A percentile compares a stretch with the other conserved stretches of the same genome.
Conservation (phyloP, 2,888 invertebrate species). For the Pteria penguin region DNA sequence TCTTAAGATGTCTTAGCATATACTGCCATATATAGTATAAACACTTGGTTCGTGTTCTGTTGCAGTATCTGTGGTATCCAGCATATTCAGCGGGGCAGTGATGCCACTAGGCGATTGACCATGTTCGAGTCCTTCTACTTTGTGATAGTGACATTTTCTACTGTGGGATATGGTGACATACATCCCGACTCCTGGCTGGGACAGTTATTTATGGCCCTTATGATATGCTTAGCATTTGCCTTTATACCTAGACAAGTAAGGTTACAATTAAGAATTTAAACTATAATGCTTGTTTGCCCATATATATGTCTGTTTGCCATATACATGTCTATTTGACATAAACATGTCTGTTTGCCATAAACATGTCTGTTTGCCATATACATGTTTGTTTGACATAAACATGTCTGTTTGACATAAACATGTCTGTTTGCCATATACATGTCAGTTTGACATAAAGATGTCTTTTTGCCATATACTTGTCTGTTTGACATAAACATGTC, state of each 20-base stretch:
- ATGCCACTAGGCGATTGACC: slow-evolving; percentile 86
- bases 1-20: too few species aligned
- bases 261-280: not conserved
- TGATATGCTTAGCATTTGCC: slow-evolving; percentile 68
- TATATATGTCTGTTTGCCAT: too few species aligned
- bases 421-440: too few species aligned
- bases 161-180: slow-evolving; percentile 67
- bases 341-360: too few species aligned
- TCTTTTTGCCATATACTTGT: too few species aligned
- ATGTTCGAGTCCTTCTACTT: slow-evolving; percentile 97
- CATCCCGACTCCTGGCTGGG: slow-evolving; percentile 69
- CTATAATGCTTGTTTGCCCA: not conserved
- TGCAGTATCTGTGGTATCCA: slow-evolving; percentile 97
- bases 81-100: slow-evolving; percentile 94
- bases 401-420: too few species aligned
- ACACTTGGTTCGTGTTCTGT: not conserved
- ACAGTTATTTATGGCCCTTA: slow-evolving; percentile 66
- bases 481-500: too few species aligned
- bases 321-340: too few species aligned
- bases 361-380: too few species aligned
- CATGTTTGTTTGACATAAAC: too few species aligned
- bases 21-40: too few species aligned
- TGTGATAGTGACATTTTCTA: slow-evolving; percentile 93
- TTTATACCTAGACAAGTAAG: slow-evolving; percentile 66
- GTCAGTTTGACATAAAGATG: too few species aligned